A percentile compares a stretch with the other conserved stretches of the same genome.
phyloP scores from a whole-genome alignment of 2,113 vertebrate species.

The Myotis yumanensis region DNA sequence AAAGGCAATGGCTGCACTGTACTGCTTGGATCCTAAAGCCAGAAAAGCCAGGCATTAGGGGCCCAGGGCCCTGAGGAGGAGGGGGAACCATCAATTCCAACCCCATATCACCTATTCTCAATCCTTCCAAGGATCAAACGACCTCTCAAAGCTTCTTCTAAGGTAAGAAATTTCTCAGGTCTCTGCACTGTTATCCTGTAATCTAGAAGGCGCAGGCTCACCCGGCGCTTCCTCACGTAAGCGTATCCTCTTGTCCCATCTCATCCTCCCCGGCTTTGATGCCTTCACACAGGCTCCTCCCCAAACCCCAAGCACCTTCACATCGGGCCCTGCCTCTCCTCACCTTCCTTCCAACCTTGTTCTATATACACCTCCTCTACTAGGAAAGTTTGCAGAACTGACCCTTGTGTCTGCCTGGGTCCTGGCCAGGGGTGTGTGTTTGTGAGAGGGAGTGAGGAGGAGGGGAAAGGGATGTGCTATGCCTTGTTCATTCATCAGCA shows the following conservation, averaged over 20 bases:
- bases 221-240: neutral
- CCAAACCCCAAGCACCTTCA: neutral
- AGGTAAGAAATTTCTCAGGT: neutral
- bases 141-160: neutral
- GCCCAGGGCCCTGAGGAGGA: neutral
- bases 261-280: neutral
- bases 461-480: neutral
- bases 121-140: neutral
- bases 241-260: neutral
- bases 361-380: neutral
- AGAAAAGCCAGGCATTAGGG: constrained; percentile 2
- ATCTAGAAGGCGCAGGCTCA: neutral
- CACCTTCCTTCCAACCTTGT: neutral
- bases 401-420: neutral
- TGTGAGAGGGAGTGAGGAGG: too few species aligned
- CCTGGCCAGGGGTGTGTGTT: neutral
- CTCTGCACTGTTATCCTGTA: neutral
- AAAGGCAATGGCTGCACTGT: constrained; percentile 97
- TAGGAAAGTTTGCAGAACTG: neutral
- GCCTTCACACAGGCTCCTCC: neutral
- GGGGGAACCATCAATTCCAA: neutral
- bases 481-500: neutral
- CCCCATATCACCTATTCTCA: neutral
- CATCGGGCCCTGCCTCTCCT: neutral
- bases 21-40: constrained; percentile 93